Base-by-base conservation (phyloP, 1,140 invertebrate genomes). In the Danaus melanippus region DNA sequence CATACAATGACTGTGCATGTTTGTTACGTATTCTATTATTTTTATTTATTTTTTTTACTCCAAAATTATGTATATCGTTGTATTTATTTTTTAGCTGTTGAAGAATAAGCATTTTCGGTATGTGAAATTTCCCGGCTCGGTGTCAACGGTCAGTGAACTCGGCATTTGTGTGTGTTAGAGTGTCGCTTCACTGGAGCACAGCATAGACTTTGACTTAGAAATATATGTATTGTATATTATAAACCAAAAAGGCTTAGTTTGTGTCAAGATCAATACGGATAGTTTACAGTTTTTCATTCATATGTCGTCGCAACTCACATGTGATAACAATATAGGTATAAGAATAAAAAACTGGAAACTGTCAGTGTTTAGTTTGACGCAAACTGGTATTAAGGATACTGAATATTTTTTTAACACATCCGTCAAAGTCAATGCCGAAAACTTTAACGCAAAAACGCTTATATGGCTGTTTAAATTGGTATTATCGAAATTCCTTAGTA, bases 51-150 rank as follows among this genome's bases (percentile, higher is more conserved):
- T 55, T 66, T 62, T 60, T 70, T 67, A 65, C 67, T 63, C 64
- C 49, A 50, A 58, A 57, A 64, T 52, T 69, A 79, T 82, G 78
- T 84, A 78, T 79, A 84, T 81, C 81, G 73, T 69, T 83, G 78
- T 83, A 79, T 84, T 84, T 87, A 72, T 83, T 83, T 87, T 87
- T 87, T 87, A 87, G 86, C 84, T 86, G 62, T 82, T 86, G 82
- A 85, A 82, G 83, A 87, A 86, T 82, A 86, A 86, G 67, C 83
- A 86, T 80, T 87, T 87, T 86, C 85, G 84, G 75, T 87, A 87
- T 86, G 83, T 87, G 77, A 84, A 86, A 85, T 85, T 87, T 74
- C 86, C 86, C 58, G 84, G 86, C 66, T 86, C 84, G 46, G 73
- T 84, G 53, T 72, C 79, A 41, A 87, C 84, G 86, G 86, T 87